Conservation (phyloP, 2,888 invertebrate genomes). For the Drosophila rubida region DNA sequence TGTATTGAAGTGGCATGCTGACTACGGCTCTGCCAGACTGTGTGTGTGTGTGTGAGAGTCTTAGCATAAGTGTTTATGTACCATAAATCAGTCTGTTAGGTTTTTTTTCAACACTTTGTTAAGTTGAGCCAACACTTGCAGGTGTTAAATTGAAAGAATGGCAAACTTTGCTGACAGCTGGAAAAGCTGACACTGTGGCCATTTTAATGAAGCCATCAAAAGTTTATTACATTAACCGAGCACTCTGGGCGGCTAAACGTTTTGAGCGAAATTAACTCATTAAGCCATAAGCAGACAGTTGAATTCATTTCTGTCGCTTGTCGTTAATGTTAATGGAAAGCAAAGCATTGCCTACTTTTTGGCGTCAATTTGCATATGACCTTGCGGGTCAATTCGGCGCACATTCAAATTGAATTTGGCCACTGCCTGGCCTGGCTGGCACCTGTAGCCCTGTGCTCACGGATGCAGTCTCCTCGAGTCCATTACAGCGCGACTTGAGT, state of each 20-base stretch:
- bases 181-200: constrained; percentile 1
- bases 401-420: constrained; percentile 65
- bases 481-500: constrained; percentile 14
- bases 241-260: constrained; percentile 3
- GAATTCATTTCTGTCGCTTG: background rate
- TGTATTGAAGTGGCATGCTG: constrained; percentile 37
- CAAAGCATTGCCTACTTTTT: constrained; percentile 21
- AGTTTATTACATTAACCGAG: background rate
- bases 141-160: background rate
- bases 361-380: constrained; percentile 29
- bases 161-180: constrained; percentile 2
- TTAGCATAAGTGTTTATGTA: background rate
- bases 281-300: constrained; percentile 15
- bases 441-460: background rate
- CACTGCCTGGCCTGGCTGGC: constrained; percentile 43
- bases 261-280: constrained; percentile 7
- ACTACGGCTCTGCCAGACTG: background rate
- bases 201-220: constrained; percentile 10
- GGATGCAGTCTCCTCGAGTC: background rate
- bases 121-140: background rate
- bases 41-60: background rate
- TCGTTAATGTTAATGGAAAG: background rate
- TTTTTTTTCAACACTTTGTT: constrained; percentile 16
- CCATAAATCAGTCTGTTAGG: constrained; percentile 9
- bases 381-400: constrained; percentile 41